These are phyloP conservation scores for Coregonus suidteri DNA, from an alignment of 2,797 vertebrate species.

Conservation along the genomic window DNA sequence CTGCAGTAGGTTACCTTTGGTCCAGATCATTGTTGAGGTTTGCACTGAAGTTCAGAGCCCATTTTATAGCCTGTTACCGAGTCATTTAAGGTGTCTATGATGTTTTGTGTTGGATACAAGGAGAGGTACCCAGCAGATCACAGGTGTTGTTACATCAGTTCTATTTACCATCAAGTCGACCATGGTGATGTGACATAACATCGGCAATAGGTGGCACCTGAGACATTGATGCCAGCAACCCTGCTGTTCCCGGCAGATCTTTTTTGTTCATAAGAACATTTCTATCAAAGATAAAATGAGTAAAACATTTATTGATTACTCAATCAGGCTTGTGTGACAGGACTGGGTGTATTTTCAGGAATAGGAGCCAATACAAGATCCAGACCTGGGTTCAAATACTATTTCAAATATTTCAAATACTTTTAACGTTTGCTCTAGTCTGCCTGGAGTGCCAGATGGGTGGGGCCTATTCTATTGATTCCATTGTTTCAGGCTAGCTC, in stretches of 20 bases:
- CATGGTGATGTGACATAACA: too few relatives aligned
- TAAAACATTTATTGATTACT: background rate
- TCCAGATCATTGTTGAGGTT: constrained; percentile 43
- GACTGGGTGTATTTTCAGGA: background rate
- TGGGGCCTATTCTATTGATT: background rate
- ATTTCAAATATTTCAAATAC: background rate
- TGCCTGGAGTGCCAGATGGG: background rate
- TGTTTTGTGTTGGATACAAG: too few relatives aligned
- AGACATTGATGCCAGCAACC: too few relatives aligned
- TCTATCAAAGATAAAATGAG: background rate
- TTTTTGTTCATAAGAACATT: background rate
- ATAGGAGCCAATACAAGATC: background rate
- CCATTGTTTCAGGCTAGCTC: background rate
- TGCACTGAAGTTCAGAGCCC: too few relatives aligned
- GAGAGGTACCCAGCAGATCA: too few relatives aligned
- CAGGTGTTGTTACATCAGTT: too few relatives aligned
- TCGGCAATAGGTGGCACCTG: too few relatives aligned
- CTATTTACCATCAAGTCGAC: too few relatives aligned
- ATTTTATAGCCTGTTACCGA: too few relatives aligned
- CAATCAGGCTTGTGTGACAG: background rate
- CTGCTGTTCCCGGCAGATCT: too few relatives aligned
- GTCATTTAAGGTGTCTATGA: too few relatives aligned
- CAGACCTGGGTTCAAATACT: background rate
- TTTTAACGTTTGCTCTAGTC: background rate
- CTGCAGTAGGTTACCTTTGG: constrained; percentile 15